Percentiles rank a stretch among this genome's conserved stretches.
phyloP scores from a whole-genome alignment of 1,140 invertebrate species.

The Microplitis demolitor region DNA sequence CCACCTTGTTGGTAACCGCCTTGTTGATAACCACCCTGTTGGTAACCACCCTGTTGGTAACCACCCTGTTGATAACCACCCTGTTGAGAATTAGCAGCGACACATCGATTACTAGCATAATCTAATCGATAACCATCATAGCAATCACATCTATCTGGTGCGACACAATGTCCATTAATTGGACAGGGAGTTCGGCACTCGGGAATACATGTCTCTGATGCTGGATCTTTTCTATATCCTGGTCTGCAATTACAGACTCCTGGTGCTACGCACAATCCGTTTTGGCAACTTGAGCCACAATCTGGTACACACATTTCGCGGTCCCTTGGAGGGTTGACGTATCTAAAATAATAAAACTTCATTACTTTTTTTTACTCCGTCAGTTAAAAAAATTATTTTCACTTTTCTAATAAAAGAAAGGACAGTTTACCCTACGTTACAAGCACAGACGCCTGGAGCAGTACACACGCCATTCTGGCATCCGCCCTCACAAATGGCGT shows the following conservation, averaged over 20 bases:
- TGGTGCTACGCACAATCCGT: constrained; percentile 43
- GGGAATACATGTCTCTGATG: constrained; percentile 21
- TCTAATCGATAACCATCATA: constrained; percentile 33
- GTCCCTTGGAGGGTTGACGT: constrained; percentile 41
- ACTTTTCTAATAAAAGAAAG: neutral
- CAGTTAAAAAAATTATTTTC: no score
- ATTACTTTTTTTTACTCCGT: no score
- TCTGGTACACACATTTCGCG: constrained; percentile 41
- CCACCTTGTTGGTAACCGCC: neutral
- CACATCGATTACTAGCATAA: constrained; percentile 27
- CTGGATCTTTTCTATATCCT: constrained; percentile 31
- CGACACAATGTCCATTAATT: constrained; percentile 34
- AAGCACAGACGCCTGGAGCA: constrained; percentile 50
- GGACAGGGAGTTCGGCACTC: constrained; percentile 25
- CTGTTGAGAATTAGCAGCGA: neutral
- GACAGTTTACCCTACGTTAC: constrained; percentile 43
- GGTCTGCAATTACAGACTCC: constrained; percentile 42
- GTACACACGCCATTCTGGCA: constrained; percentile 52
- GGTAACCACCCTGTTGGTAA: neutral
- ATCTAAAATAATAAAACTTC: constrained; percentile 35
- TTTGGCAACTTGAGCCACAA: constrained; percentile 41
- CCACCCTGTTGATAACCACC: neutral
- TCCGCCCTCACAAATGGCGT: constrained; percentile 50
- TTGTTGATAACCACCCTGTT: neutral
- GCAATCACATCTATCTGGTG: constrained; percentile 58